Conservation (phyloP, 1,140 invertebrate species). For the Drosophila repleta region DNA sequence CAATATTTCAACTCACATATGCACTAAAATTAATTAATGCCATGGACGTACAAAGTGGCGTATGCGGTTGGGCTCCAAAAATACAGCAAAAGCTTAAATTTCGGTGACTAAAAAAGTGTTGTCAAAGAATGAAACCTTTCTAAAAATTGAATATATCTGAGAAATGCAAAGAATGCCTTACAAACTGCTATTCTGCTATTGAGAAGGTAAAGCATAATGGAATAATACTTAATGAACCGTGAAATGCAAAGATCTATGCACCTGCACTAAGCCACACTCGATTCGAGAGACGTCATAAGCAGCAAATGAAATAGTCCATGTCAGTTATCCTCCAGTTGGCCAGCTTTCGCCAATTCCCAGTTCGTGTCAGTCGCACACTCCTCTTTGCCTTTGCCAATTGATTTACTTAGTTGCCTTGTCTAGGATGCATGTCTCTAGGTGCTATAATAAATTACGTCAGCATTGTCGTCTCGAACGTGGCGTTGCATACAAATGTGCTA, state of each 20-base stretch:
- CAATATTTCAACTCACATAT: background rate
- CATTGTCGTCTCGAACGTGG: constrained; percentile 43
- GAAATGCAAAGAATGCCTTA: no score
- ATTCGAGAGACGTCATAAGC: background rate
- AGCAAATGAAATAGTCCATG: no score
- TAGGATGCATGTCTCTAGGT: constrained; percentile 30
- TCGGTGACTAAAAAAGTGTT: no score
- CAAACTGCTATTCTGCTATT: no score
- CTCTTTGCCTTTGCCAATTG: constrained; percentile 1
- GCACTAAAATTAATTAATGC: constrained; percentile 1
- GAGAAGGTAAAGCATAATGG: no score
- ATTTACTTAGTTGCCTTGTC: constrained; percentile 1
- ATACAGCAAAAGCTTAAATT: no score
- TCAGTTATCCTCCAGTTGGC: background rate
- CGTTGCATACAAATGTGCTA: constrained; percentile 79
- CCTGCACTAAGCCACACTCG: background rate
- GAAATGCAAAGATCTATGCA: background rate
- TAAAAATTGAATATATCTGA: no score
- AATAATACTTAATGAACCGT: no score
- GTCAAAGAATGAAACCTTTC: no score
- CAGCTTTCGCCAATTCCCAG: background rate
- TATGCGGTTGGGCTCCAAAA: no score
- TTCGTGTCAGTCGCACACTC: constrained; percentile 21
- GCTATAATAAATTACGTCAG: constrained; percentile 74
- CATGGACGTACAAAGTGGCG: no score